Base-by-base conservation (phyloP, 2,113 vertebrate species). In the Heloderma charlesbogerti region DNA sequence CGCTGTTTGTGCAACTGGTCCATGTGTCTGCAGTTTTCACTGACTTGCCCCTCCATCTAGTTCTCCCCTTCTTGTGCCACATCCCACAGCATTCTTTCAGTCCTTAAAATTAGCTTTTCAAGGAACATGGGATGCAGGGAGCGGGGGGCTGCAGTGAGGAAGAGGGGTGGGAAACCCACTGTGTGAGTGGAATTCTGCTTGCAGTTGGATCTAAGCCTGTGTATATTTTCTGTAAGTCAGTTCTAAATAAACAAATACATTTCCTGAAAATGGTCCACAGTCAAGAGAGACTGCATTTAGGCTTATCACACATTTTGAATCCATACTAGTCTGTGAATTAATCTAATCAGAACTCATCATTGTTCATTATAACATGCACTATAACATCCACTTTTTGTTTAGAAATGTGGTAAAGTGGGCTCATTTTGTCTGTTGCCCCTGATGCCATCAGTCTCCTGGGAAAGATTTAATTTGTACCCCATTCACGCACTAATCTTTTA, bases 171-270 rank as follows among this genome's bases (percentile, higher is more conserved):
- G 29, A 20, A n/a, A 6, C 2, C 25, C 86, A 3, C 7, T 43
- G 60, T 1, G 5, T 66, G 40, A 45, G 22, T 31, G 16, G 22
- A 51, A 12, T 3, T n/a, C 45, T 16, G 22, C 20, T 88, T 69
- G 6, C 63, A 27, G 7, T 71, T 67, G 60, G 20, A n/a, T 37
- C 27, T 51, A 57, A 77, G n/a, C 34, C 60, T 37, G 16, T n/a
- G 20, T 37, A 72, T 48, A 63, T 71, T 89, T 89, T 48, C 27
- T 0, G 20, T 12, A 43, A 37, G 8, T 1, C 13, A 74, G 87
- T 63, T 66, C 22, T 13, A 37, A 18, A 0, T 2, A 54, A 83
- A 75, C 3, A 87, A 57, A 2, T 0, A 25, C 2, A 7, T 0
- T 27, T 51, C n/a, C 69, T 86, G 51, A 31, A 27, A 18, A 78